These are phyloP conservation scores for Nasonia vitripennis DNA, from an alignment of 1,140 invertebrate genomes.

Conservation along the genomic window DNA sequence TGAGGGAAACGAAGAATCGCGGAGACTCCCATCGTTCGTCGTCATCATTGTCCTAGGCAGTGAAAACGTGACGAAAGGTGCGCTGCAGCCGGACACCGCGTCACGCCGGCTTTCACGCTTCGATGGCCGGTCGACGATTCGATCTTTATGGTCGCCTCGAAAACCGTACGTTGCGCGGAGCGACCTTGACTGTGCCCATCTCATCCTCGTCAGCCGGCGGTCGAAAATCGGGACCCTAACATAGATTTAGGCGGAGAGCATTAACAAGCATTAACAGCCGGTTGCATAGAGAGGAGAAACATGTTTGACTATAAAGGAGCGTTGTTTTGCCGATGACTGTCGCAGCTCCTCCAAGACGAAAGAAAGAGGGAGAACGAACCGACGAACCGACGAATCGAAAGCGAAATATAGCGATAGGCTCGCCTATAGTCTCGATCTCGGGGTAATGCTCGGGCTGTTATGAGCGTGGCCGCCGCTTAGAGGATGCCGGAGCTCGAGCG, in stretches of 20 bases:
- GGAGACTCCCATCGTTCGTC: not conserved
- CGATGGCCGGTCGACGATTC: not conserved
- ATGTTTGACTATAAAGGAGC: no score
- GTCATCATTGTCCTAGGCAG: slow-evolving; percentile 29
- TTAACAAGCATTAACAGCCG: no score
- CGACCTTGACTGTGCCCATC: no score
- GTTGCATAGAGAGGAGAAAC: no score
- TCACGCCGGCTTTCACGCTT: not conserved
- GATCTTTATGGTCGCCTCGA: not conserved
- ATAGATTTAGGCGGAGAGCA: no score
- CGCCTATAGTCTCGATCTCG: not conserved
- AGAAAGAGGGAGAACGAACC: slow-evolving; percentile 26
- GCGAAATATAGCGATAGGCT: not conserved
- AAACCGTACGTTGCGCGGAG: no score
- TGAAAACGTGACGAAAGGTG: slow-evolving; percentile 36
- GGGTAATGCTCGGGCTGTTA: slow-evolving; percentile 61
- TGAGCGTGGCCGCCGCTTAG: slow-evolving; percentile 57
- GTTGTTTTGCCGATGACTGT: slow-evolving; percentile 11
- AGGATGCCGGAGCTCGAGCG: slow-evolving; percentile 77
- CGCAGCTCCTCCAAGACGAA: slow-evolving; percentile 39
- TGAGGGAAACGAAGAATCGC: no score
- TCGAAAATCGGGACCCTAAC: no score
- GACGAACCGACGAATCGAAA: slow-evolving; percentile 27
- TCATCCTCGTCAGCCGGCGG: no score
- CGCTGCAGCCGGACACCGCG: not conserved